These are phyloP conservation scores for Callithrix jacchus DNA, from an alignment of 2,113 vertebrate genomes.

Conservation along the genomic window DNA sequence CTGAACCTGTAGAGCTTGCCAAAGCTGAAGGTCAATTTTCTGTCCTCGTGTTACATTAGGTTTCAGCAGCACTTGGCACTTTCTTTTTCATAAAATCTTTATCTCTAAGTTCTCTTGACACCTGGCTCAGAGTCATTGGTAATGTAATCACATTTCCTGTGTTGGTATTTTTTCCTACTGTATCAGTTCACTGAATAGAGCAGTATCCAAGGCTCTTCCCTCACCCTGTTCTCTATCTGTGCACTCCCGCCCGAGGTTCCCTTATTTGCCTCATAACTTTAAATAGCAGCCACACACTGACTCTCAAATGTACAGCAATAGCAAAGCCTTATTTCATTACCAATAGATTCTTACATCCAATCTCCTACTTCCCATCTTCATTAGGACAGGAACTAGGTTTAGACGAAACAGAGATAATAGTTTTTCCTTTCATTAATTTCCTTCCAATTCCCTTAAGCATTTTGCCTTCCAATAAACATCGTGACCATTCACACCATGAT, in stretches of 20 bases:
- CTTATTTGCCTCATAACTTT: neutral
- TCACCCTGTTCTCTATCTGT: neutral
- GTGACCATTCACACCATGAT: neutral
- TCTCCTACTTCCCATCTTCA: neutral
- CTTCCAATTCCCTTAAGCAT: neutral
- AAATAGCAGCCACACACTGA: neutral
- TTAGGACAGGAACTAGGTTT: neutral
- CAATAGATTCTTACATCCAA: neutral
- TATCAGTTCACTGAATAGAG: neutral
- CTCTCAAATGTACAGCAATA: neutral
- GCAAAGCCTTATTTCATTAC: neutral
- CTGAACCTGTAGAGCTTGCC: neutral
- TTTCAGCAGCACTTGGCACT: neutral
- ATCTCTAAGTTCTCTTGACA: neutral
- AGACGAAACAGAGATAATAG: neutral
- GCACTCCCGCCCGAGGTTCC: neutral
- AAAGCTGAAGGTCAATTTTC: neutral
- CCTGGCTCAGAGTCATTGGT: neutral
- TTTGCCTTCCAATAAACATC: neutral
- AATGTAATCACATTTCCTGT: neutral
- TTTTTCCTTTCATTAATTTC: neutral
- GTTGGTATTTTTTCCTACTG: neutral
- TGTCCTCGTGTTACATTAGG: neutral
- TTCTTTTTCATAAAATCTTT: neutral
- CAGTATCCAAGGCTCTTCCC: fast-evolving